These are phyloP conservation scores for Trissoscelio sp. DNA, from an alignment of 2,888 invertebrate species.

Conservation along the genomic window DNA sequence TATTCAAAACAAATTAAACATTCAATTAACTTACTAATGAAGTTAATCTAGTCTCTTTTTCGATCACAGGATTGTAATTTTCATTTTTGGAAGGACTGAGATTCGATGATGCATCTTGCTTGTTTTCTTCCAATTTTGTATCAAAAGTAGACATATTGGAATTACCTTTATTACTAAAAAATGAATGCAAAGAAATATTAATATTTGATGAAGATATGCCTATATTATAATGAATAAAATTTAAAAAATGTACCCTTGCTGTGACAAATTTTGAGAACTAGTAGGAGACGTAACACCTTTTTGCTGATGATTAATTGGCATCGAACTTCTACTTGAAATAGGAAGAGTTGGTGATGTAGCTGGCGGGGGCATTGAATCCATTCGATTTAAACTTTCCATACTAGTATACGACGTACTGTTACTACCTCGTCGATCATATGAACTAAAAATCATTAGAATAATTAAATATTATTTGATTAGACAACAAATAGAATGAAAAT, in stretches of 20 bases:
- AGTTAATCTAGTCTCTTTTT: conserved; percentile 64
- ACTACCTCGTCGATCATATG: conserved; percentile 81
- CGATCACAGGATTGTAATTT: conserved; percentile 70
- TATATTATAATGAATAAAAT: conserved; percentile 17
- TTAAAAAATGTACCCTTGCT: conserved; percentile 73
- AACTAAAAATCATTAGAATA: no score
- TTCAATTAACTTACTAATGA: conserved; percentile 67
- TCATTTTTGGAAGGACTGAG: conserved; percentile 75
- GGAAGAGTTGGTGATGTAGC: conserved; percentile 76
- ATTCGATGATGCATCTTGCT: conserved; percentile 71
- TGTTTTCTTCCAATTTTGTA: conserved; percentile 72
- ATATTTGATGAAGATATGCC: not conserved
- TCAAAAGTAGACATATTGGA: conserved; percentile 72
- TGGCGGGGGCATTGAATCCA: conserved; percentile 79
- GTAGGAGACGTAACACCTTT: conserved; percentile 72
- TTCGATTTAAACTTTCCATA: conserved; percentile 81
- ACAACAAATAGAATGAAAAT: no score
- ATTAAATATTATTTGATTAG: no score
- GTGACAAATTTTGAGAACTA: conserved; percentile 72
- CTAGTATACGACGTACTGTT: conserved; percentile 82
- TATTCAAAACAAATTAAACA: not conserved
- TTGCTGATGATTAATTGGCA: conserved; percentile 73
- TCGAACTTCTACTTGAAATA: conserved; percentile 72
- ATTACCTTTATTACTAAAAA: conserved; percentile 63
- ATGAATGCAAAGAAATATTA: not conserved